Conservation (phyloP, 1,140 invertebrate genomes). For the Lepeophtheirus salmonis region DNA sequence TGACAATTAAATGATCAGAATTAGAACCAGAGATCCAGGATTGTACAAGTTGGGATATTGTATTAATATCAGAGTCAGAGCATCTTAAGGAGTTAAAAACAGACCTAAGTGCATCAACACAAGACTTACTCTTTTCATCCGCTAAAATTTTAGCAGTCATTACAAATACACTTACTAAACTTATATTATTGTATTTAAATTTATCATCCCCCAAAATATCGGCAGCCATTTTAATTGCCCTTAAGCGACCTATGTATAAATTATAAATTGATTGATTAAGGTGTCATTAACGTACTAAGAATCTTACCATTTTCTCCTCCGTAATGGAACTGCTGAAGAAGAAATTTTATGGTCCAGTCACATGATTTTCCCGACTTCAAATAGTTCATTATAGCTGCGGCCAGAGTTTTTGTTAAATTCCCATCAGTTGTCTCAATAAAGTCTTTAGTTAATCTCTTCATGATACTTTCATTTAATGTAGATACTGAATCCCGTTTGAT, state of each 20-base stretch:
- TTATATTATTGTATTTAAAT: background rate
- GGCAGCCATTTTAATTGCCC: background rate
- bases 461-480: background rate
- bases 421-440: background rate
- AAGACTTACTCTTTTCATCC: background rate
- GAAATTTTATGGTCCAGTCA: background rate
- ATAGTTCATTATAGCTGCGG: background rate
- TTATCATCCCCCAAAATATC: background rate
- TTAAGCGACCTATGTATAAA: background rate
- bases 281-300: too few relatives aligned
- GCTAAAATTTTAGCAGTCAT: background rate
- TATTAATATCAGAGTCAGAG: background rate
- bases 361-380: background rate
- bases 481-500: background rate
- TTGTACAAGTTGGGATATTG: background rate
- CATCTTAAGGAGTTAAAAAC: background rate
- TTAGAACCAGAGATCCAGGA: background rate
- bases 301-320: background rate
- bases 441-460: background rate
- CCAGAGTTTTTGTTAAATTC: background rate
- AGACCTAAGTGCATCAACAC: background rate
- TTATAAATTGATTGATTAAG: too few relatives aligned
- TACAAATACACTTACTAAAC: background rate
- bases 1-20: background rate
- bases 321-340: background rate